Conservation (phyloP, 2,797 vertebrate species). For the Mycteria americana region DNA sequence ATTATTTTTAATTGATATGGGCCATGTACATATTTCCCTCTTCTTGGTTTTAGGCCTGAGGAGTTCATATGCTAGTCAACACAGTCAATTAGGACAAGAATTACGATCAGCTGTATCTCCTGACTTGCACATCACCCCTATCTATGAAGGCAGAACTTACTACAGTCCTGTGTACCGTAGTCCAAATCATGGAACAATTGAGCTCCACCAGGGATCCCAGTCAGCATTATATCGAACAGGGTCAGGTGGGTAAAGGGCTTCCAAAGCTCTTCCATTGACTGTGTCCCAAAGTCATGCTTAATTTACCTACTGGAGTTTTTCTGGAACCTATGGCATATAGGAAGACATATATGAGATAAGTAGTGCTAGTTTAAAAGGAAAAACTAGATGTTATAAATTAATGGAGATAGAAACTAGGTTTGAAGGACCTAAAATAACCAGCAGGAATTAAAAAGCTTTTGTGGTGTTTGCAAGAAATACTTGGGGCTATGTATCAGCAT, state of each 20-base stretch:
- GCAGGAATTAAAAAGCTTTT: neutral
- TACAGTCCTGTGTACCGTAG: constrained; percentile 91
- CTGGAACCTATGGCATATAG: neutral
- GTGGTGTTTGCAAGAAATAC: neutral
- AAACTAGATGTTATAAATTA: accelerated
- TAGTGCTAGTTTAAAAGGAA: neutral
- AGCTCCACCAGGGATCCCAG: constrained; percentile 81
- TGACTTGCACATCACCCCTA: constrained; percentile 92
- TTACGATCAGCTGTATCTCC: constrained; percentile 88
- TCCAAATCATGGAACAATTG: constrained; percentile 84
- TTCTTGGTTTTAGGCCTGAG: constrained; percentile 81
- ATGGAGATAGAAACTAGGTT: neutral
- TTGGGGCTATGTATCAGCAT: neutral
- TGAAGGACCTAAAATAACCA: neutral
- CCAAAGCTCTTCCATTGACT: neutral
- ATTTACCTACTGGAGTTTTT: neutral
- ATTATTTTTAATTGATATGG: neutral
- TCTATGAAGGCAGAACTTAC: constrained; percentile 92
- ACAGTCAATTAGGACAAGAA: constrained; percentile 91
- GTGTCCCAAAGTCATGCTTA: neutral
- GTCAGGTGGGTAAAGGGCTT: constrained; percentile 79
- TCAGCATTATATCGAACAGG: constrained; percentile 84
- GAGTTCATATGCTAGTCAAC: constrained; percentile 92
- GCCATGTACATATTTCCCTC: accelerated
- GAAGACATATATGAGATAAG: neutral